Evolutionary conservation across 1,140 invertebrate genomes (phyloP).

Genomic region (Microplitis mediator): DNA sequence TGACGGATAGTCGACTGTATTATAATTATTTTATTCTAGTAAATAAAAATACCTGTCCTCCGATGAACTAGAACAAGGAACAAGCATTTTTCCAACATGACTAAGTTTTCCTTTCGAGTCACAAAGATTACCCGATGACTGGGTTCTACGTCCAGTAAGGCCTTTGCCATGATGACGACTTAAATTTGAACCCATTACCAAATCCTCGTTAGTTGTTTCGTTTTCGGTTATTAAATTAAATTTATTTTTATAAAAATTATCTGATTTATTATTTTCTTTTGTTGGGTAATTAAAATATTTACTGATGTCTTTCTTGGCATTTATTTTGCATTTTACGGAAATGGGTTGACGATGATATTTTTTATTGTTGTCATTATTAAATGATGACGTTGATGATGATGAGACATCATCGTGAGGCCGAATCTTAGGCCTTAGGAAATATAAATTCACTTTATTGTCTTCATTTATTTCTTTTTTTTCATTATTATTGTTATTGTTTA

Average conservation of each 20-base stretch:
- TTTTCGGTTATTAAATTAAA: conserved; percentile 2
- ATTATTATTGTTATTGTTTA: not conserved
- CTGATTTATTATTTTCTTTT: conserved; percentile 50
- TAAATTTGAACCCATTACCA: conserved; percentile 73
- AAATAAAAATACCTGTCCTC: not conserved
- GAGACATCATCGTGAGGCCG: not conserved
- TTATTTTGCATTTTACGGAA: conserved; percentile 38
- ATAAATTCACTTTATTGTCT: not conserved
- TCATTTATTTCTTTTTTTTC: not conserved
- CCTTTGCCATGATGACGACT: conserved; percentile 74
- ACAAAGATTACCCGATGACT: conserved; percentile 69
- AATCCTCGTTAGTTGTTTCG: conserved; percentile 27
- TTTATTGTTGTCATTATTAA: not conserved
- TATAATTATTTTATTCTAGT: not conserved
- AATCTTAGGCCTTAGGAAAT: too few species aligned
- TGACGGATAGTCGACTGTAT: too few species aligned
- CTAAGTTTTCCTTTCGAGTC: conserved; percentile 57
- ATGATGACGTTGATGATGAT: not conserved
- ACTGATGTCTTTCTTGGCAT: conserved; percentile 42
- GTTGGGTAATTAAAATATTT: conserved; percentile 48
- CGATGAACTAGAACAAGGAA: conserved; percentile 35
- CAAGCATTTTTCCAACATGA: conserved; percentile 58
- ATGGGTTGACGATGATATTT: conserved; percentile 26
- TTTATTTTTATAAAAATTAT: conserved; percentile 39
- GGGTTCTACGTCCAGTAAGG: conserved; percentile 70